Conservation (phyloP, 2,888 invertebrate species). For the Zootermopsis nevadensis region DNA sequence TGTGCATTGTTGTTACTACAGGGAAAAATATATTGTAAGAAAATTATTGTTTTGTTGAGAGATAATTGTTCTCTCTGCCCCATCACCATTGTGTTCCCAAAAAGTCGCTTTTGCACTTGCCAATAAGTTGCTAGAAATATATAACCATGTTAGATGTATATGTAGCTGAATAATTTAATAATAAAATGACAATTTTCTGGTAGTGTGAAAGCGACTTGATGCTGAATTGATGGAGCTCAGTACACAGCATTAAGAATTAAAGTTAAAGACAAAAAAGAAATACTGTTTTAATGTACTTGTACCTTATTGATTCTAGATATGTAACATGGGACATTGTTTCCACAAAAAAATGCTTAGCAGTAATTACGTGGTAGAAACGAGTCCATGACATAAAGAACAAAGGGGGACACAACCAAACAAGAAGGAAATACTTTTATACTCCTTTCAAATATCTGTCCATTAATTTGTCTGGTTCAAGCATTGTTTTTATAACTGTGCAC, state of each 20-base stretch:
- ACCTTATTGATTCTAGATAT: conserved; percentile 29
- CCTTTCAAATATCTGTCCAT: conserved; percentile 40
- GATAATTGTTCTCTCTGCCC: conserved; percentile 28
- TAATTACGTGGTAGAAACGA: neutral
- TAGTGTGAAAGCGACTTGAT: conserved; percentile 40
- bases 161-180: conserved; percentile 8
- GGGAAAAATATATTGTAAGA: conserved; percentile 16
- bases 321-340: neutral
- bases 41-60: conserved; percentile 31
- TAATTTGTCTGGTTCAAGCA: conserved; percentile 35
- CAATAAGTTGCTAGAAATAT: conserved; percentile 32
- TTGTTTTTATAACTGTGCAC: conserved; percentile 28
- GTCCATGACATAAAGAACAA: neutral
- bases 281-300: conserved; percentile 37
- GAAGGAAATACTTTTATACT: conserved; percentile 28
- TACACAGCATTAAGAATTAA: conserved; percentile 27
- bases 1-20: conserved; percentile 34
- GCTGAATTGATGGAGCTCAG: conserved; percentile 42
- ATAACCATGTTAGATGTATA: conserved; percentile 37
- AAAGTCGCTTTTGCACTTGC: conserved; percentile 31
- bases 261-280: conserved; percentile 17
- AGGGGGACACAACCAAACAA: neutral
- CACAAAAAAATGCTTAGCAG: neutral
- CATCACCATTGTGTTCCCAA: conserved; percentile 39
- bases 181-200: conserved; percentile 17